A percentile compares a stretch with the other conserved stretches of the same genome.
Conservation (phyloP, 1,140 invertebrate genomes). For the Hyphantria cunea region DNA sequence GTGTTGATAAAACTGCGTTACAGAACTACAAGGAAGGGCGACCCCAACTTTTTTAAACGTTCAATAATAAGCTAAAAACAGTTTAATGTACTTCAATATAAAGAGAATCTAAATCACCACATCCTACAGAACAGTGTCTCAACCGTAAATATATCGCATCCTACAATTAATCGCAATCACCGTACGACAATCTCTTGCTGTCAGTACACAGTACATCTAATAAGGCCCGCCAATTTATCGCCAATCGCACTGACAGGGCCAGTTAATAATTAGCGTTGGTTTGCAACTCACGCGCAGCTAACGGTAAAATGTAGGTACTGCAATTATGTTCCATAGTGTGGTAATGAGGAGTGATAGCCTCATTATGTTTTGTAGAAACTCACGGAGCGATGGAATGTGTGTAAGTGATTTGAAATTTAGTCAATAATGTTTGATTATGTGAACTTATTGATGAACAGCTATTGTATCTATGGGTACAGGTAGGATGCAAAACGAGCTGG, state of each 20-base stretch:
- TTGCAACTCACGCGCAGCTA: constrained; percentile 26
- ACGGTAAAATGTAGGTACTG: constrained; percentile 10
- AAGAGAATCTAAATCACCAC: no score
- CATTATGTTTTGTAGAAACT: constrained; percentile 15
- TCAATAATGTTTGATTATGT: no score
- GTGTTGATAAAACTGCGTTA: no score
- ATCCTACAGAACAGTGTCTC: background rate
- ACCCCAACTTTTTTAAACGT: no score
- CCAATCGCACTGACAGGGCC: constrained; percentile 1
- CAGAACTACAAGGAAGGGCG: no score
- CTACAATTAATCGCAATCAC: constrained; percentile 4
- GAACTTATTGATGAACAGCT: no score
- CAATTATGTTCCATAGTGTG: constrained; percentile 26
- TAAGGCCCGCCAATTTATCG: constrained; percentile 18
- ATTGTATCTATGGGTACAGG: no score
- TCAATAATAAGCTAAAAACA: no score
- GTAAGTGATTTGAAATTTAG: constrained; percentile 2
- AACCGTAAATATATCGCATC: background rate
- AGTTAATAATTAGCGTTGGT: constrained; percentile 23
- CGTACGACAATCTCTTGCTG: background rate
- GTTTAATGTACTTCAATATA: no score
- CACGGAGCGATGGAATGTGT: constrained; percentile 3
- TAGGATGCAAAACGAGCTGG: no score
- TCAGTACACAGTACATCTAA: constrained; percentile 5
- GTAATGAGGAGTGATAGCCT: constrained; percentile 29